These are phyloP conservation scores for Scomber scombrus DNA, from an alignment of 2,113 vertebrate genomes.

Conservation along the genomic window DNA sequence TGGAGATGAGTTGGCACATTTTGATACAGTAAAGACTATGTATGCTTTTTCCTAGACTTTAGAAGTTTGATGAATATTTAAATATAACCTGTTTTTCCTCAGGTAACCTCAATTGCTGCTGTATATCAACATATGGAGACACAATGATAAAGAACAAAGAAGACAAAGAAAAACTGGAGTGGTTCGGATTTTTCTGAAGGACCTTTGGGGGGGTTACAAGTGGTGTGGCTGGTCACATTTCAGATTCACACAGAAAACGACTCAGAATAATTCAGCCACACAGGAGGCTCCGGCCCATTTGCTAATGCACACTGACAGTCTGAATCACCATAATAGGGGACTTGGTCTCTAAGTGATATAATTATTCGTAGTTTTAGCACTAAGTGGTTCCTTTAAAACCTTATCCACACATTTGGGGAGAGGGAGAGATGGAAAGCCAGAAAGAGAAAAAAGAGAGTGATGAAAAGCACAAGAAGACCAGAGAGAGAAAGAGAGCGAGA, in stretches of 20 bases:
- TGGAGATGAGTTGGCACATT: background rate
- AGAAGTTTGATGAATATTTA: background rate
- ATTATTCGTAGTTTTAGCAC: conserved; percentile 70
- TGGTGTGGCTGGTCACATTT: conserved; percentile 39
- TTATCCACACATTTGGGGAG: conserved; percentile 52
- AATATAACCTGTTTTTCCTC: no score
- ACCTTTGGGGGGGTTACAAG: conserved; percentile 24
- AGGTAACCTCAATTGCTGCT: no score
- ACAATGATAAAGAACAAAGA: background rate
- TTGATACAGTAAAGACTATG: no score
- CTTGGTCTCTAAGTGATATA: conserved; percentile 70
- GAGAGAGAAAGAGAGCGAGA: conserved; percentile 1
- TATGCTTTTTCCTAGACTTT: background rate
- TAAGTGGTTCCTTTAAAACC: conserved; percentile 73
- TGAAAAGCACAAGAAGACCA: conserved; percentile 29
- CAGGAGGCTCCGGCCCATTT: conserved; percentile 60
- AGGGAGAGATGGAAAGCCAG: background rate
- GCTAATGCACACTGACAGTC: conserved; percentile 70
- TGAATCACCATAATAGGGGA: conserved; percentile 71
- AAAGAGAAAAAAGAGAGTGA: background rate
- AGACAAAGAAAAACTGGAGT: conserved; percentile 16
- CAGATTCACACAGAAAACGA: conserved; percentile 23
- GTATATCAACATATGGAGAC: background rate
- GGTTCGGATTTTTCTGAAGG: conserved; percentile 6
- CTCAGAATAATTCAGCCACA: conserved; percentile 60